These are phyloP conservation scores for Anhinga rufa DNA, from an alignment of 2,113 vertebrate species.

Conservation along the genomic window DNA sequence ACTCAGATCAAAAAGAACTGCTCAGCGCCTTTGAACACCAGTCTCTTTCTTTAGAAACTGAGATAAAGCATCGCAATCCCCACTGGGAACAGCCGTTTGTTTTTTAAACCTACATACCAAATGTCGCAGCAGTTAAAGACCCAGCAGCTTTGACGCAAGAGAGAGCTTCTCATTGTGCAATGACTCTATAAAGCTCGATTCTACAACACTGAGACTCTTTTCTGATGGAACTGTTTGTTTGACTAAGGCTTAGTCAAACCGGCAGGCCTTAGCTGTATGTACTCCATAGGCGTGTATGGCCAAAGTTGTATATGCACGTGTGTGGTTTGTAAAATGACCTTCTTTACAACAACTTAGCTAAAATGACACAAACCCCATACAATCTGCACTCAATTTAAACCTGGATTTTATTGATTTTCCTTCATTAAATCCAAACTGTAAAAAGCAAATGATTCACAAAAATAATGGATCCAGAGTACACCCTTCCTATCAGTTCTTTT, in stretches of 20 bases:
- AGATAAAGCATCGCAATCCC: not conserved
- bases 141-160: not conserved
- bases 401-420: not conserved
- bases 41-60: not conserved
- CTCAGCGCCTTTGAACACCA: not conserved
- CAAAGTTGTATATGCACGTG: not conserved
- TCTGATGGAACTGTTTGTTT: not conserved
- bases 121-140: not conserved
- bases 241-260: not conserved
- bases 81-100: not conserved
- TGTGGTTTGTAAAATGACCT: not conserved
- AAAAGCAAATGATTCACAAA: not conserved
- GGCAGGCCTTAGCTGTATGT: not conserved
- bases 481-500: not conserved
- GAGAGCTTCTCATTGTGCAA: not conserved
- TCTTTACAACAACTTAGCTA: not conserved
- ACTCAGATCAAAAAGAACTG: not conserved
- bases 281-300: not conserved
- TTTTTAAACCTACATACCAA: not conserved
- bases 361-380: not conserved
- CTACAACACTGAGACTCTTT: not conserved
- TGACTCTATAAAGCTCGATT: not conserved
- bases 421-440: not conserved
- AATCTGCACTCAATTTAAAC: not conserved
- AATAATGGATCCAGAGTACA: not conserved